Conservation (phyloP, 1,140 invertebrate genomes). For the Colletes latitarsis region DNA sequence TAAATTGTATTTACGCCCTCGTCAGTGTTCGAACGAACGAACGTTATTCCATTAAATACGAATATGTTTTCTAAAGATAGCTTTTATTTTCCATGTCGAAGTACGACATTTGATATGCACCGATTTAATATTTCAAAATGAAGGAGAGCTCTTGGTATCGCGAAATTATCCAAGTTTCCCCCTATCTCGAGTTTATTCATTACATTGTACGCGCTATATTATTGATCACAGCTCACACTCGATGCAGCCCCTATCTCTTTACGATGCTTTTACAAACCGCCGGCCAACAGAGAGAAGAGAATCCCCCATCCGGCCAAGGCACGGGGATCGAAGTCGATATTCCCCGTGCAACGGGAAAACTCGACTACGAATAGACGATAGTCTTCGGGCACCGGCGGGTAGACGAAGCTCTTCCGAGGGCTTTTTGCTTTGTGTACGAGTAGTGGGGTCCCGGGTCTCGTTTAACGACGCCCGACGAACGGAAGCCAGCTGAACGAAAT, state of each 20-base stretch:
- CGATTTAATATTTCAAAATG: too few relatives aligned
- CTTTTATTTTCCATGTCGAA: too few relatives aligned
- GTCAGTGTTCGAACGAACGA: too few relatives aligned
- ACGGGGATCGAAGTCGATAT: constrained; percentile 35
- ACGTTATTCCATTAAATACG: too few relatives aligned
- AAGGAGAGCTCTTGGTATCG: too few relatives aligned
- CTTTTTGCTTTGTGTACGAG: constrained; percentile 65
- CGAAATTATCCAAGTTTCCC: too few relatives aligned
- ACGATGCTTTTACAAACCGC: constrained; percentile 20
- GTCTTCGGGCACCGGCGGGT: constrained; percentile 51
- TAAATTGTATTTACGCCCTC: too few relatives aligned
- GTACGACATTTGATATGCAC: too few relatives aligned
- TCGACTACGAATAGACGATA: constrained; percentile 59
- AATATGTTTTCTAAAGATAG: too few relatives aligned
- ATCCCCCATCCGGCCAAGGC: constrained; percentile 15
- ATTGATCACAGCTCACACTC: constrained; percentile 38
- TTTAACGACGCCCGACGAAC: constrained; percentile 64
- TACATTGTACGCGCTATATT: constrained; percentile 26
- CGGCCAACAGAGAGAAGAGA: constrained; percentile 9
- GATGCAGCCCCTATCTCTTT: constrained; percentile 8
- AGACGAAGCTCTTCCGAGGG: constrained; percentile 55
- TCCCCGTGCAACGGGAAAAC: constrained; percentile 48
- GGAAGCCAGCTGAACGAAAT: constrained; percentile 73
- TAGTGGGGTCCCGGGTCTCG: constrained; percentile 64
- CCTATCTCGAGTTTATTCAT: background rate